Percentiles rank a stretch among this genome's conserved stretches.
Conservation (phyloP, 2,888 invertebrate species). For the Leuctra nigra region DNA sequence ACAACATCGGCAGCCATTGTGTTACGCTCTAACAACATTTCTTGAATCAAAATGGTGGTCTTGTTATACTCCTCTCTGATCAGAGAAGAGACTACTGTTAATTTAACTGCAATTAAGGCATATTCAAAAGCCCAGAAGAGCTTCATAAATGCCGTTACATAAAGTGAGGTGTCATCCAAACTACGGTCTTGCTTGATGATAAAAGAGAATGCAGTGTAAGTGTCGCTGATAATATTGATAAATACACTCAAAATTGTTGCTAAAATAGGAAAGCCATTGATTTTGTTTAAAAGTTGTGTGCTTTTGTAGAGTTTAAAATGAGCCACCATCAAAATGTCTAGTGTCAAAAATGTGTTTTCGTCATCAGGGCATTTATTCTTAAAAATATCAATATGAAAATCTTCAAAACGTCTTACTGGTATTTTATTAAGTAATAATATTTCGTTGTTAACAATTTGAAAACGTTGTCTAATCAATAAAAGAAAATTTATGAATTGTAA, state of each 20-base stretch:
- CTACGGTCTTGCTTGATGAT: neutral
- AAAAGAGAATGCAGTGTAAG: neutral
- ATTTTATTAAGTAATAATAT: too few species aligned
- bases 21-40: neutral
- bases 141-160: neutral
- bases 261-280: neutral
- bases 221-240: neutral
- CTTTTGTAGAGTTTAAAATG: neutral
- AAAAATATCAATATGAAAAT: too few species aligned
- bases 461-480: too few species aligned
- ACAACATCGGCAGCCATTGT: neutral
- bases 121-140: constrained; percentile 2
- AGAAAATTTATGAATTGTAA: too few species aligned
- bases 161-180: neutral
- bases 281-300: neutral
- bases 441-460: too few species aligned
- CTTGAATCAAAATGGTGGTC: neutral
- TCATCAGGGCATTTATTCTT: too few species aligned
- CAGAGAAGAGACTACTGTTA: neutral
- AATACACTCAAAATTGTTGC: neutral
- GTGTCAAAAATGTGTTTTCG: too few species aligned
- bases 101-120: neutral
- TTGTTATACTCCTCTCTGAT: neutral
- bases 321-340: too few species aligned
- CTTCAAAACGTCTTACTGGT: too few species aligned